Conservation (phyloP, 2,888 invertebrate genomes). For the Gibbula magus region DNA sequence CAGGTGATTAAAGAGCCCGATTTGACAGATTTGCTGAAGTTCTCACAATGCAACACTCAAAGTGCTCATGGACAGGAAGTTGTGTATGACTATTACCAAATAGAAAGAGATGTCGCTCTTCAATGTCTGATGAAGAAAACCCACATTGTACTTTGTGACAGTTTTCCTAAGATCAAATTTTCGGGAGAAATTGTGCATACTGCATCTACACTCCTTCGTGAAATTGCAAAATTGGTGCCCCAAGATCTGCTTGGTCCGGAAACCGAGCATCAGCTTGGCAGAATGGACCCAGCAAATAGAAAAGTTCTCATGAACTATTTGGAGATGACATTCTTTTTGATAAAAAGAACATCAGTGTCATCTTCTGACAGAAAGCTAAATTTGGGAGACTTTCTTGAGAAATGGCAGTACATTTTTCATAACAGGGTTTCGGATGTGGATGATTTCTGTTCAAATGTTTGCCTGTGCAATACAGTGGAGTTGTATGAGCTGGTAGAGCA, state of each 20-base stretch:
- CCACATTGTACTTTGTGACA: background rate
- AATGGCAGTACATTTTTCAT: background rate
- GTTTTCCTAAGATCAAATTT: background rate
- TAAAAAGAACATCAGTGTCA: conserved; percentile 1
- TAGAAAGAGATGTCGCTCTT: background rate
- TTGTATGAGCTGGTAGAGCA: background rate
- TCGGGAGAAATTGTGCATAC: background rate
- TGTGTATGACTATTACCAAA: background rate
- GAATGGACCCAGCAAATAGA: background rate
- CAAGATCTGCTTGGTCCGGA: background rate
- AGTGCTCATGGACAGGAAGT: background rate
- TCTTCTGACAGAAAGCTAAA: background rate
- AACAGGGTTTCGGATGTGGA: background rate
- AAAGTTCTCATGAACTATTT: background rate
- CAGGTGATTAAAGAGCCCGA: background rate
- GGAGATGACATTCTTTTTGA: background rate
- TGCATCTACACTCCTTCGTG: background rate
- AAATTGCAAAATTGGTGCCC: background rate
- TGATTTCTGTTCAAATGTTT: background rate
- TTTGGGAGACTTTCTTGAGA: background rate
- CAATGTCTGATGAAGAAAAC: background rate
- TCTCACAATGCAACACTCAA: background rate
- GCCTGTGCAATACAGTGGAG: background rate
- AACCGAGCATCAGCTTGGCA: background rate
- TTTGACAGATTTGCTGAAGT: background rate